phyloP scores from a whole-genome alignment of 2,888 invertebrate species.

The Clistopyga incitator region DNA sequence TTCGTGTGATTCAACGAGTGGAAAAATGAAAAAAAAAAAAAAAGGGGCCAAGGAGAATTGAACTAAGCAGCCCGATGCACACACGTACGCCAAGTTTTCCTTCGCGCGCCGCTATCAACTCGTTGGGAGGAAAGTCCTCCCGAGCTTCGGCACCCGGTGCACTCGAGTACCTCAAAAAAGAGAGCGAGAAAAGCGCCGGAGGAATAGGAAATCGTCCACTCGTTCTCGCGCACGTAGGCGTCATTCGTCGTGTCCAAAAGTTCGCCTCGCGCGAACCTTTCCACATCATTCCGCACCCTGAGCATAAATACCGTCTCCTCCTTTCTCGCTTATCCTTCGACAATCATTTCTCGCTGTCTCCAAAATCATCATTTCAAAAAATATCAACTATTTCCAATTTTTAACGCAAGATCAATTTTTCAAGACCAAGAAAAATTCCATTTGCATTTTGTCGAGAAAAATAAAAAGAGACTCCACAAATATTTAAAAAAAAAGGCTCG shows the following conservation, averaged over 20 bases:
- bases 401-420: too few species aligned
- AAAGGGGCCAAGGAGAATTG: constrained; percentile 76
- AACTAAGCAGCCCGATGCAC: constrained; percentile 70
- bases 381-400: too few species aligned
- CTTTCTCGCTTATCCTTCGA: not conserved
- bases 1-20: constrained; percentile 28
- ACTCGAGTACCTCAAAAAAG: constrained; percentile 39
- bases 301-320: not conserved
- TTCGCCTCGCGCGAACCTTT: constrained; percentile 8
- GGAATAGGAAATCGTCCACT: constrained; percentile 55
- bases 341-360: not conserved
- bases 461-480: too few species aligned
- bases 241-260: constrained; percentile 38
- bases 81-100: constrained; percentile 47
- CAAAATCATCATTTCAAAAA: not conserved
- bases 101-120: constrained; percentile 27
- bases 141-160: constrained; percentile 8
- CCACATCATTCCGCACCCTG: not conserved
- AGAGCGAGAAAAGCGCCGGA: constrained; percentile 30
- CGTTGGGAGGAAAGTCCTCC: constrained; percentile 20
- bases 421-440: too few species aligned
- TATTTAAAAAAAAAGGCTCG: too few species aligned
- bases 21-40: constrained; percentile 17
- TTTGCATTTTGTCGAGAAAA: too few species aligned
- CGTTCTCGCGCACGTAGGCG: constrained; percentile 52